Percentiles rank a stretch among this genome's conserved stretches.
Evolutionary conservation across 2,113 vertebrate genomes (phyloP).

Genomic region (Phrynosoma blainvillii): DNA sequence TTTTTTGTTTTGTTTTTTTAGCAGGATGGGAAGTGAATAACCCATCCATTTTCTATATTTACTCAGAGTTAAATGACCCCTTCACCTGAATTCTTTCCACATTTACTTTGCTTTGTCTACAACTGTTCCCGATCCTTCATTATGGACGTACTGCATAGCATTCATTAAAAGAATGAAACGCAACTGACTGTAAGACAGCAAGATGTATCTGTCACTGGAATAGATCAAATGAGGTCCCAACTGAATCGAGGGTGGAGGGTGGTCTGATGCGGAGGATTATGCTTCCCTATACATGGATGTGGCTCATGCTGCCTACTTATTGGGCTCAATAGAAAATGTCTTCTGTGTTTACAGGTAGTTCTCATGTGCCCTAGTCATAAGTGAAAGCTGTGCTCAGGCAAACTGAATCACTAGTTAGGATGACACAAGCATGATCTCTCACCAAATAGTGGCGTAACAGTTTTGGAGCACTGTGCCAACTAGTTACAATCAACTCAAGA

Average conservation of each 20-base stretch:
- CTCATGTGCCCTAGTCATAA: not conserved
- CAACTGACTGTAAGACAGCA: not conserved
- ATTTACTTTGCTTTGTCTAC: not conserved
- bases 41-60: not conserved
- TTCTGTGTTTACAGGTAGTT: not conserved
- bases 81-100: not conserved
- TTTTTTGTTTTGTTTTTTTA: not conserved
- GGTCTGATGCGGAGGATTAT: not conserved
- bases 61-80: not conserved
- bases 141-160: not conserved
- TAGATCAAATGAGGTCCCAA: not conserved
- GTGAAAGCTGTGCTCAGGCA: not conserved
- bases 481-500: not conserved
- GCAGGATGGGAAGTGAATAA: not conserved
- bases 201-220: not conserved
- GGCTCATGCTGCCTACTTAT: not conserved
- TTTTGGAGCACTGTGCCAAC: not conserved
- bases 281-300: not conserved
- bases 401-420: not conserved
- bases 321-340: not conserved
- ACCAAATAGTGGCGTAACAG: not conserved
- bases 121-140: not conserved
- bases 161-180: not conserved
- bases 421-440: not conserved
- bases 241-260: not conserved